Percentiles rank a stretch among this genome's conserved stretches.
Conservation (phyloP, 2,888 invertebrate species). For the Pachliopta kotzebuea region DNA sequence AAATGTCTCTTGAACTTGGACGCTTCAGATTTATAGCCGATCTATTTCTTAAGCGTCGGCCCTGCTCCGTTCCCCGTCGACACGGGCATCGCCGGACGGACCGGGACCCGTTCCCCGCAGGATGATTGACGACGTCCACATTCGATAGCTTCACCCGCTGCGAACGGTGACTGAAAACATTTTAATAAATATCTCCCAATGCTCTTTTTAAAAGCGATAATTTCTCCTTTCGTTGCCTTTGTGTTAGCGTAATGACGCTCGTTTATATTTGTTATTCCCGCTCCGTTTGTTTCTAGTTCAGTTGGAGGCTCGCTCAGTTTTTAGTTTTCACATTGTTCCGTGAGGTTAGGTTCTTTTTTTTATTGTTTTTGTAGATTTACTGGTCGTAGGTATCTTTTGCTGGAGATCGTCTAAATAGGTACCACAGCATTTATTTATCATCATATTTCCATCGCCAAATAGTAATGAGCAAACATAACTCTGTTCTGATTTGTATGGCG, state of each 20-base stretch:
- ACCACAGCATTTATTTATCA: too few species aligned
- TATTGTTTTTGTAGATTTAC: neutral
- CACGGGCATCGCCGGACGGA: slow-evolving; percentile 41
- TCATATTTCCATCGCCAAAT: too few species aligned
- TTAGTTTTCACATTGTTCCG: slow-evolving; percentile 10
- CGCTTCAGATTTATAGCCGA: slow-evolving; percentile 41
- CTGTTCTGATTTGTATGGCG: too few species aligned
- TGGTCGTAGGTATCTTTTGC: too few species aligned
- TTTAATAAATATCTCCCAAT: slow-evolving; percentile 55
- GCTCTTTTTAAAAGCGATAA: slow-evolving; percentile 63
- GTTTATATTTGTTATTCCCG: slow-evolving; percentile 39
- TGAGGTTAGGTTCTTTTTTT: slow-evolving; percentile 1
- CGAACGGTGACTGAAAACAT: slow-evolving; percentile 41
- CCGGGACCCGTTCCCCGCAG: slow-evolving; percentile 35
- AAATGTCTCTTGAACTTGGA: slow-evolving; percentile 13
- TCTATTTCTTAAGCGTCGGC: slow-evolving; percentile 48
- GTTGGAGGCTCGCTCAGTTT: neutral
- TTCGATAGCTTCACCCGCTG: slow-evolving; percentile 52
- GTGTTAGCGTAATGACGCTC: slow-evolving; percentile 44
- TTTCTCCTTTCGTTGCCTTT: slow-evolving; percentile 56
- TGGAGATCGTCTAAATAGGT: too few species aligned
- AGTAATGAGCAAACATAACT: too few species aligned
- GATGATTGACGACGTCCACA: slow-evolving; percentile 58
- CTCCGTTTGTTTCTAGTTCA: slow-evolving; percentile 18
- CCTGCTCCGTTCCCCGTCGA: slow-evolving; percentile 37